Conservation (phyloP, 2,797 vertebrate species). For the Alcedo atthis region DNA sequence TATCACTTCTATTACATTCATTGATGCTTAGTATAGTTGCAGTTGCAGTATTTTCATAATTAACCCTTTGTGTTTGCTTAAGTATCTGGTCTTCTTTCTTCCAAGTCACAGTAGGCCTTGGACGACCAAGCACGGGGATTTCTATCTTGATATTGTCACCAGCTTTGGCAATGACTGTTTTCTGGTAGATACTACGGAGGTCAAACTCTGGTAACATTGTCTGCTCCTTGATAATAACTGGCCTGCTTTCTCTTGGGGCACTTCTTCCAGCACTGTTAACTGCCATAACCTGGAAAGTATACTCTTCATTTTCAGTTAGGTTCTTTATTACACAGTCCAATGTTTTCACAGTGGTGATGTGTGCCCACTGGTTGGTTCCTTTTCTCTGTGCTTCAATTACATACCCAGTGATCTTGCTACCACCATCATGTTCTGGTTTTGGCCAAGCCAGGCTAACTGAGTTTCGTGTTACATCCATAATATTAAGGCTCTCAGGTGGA, state of each 20-base stretch:
- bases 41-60: constrained; percentile 88
- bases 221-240: constrained; percentile 90
- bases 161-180: constrained; percentile 91
- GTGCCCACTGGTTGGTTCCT: constrained; percentile 93
- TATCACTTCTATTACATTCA: constrained; percentile 91
- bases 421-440: constrained; percentile 95
- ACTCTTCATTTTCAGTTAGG: constrained; percentile 96
- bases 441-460: constrained; percentile 94
- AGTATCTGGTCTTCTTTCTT: constrained; percentile 89
- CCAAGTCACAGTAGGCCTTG: constrained; percentile 93
- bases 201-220: constrained; percentile 93
- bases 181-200: constrained; percentile 91
- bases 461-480: constrained; percentile 92
- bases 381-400: constrained; percentile 97
- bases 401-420: constrained; percentile 95
- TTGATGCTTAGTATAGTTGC: constrained; percentile 90
- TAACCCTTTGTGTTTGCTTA: constrained; percentile 91
- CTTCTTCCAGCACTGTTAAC: constrained; percentile 96
- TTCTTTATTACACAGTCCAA: constrained; percentile 92
- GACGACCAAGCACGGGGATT: constrained; percentile 94
- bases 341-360: constrained; percentile 90
- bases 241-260: constrained; percentile 90
- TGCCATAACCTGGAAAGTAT: constrained; percentile 96
- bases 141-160: constrained; percentile 97
- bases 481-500: constrained; percentile 91